Base-by-base conservation (phyloP, 2,888 invertebrate species). In the Hyles lineata region DNA sequence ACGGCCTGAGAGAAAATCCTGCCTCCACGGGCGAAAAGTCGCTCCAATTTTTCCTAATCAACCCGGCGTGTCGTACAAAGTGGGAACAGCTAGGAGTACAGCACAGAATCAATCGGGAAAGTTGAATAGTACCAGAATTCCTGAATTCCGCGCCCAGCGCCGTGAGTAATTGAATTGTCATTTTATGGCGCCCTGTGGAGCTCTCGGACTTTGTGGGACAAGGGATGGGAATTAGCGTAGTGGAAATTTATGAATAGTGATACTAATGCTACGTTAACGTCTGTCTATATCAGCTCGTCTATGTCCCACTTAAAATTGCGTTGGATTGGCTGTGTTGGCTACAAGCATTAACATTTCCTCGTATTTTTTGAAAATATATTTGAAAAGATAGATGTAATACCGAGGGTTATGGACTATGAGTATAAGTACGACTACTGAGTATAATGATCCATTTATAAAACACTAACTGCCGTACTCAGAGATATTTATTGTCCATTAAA, bases 141-240 rank as follows among this genome's bases (percentile, higher is more conserved):
- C 75, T 77, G 78, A 78, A 79, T 78, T 76, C 80, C 80, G 77
- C 82, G 81, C 79, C 77, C 76, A 80, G 78, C 83, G 83, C 83
- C 84, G 82, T 85, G 84, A 86, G 86, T 89, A 88, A 89, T 89
- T 88, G 88, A 88, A 89, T 89, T 83, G 87, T 86, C 87, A 82
- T 82, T 86, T 87, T 89, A 89, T 88, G 83, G 87, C 82, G 74
- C 89, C 87, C 88, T 50, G 50, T 67, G 50, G 67, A 50, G 67
- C 76, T 75, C 77, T 74, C 74, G 70, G 73, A 73, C 72, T 21
- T 43, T 15, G 29, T 21, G 43, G 21, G 35, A 11, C 50, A 67
- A 67, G 23, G 43, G 23, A 62, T 35, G 11, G 23, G 43, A 23
- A 50, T 15, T 17, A 67, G 67, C 67, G 67, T 21, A 23, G 43